A percentile compares a stretch with the other conserved stretches of the same genome.
These are phyloP conservation scores for Drosophila nannoptera DNA, from an alignment of 1,140 invertebrate genomes.

Conservation along the genomic window DNA sequence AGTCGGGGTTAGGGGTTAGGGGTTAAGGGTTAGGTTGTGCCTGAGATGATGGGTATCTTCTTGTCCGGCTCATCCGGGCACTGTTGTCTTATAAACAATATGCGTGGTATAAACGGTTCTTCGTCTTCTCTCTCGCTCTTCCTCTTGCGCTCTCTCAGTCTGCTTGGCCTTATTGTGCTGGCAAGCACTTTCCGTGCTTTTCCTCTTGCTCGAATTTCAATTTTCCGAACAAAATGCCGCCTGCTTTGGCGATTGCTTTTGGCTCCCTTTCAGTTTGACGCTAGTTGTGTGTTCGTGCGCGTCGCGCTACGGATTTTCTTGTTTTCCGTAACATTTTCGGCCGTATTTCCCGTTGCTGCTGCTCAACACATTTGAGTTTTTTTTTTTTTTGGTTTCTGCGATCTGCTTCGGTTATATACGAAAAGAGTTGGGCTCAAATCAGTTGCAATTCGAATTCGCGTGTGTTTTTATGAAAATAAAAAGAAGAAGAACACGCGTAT, in stretches of 20 bases:
- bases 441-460: background rate
- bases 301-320: conserved; percentile 41
- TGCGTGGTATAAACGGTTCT: background rate
- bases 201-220: conserved; percentile 15
- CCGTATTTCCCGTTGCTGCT: conserved; percentile 14
- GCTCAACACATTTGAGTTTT: conserved; percentile 1
- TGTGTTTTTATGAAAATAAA: too few relatives aligned
- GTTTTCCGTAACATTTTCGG: conserved; percentile 42
- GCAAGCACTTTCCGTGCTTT: conserved; percentile 35
- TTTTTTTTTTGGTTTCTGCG: conserved; percentile 2
- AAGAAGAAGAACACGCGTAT: conserved; percentile 13
- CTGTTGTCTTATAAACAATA: too few relatives aligned
- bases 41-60: too few relatives aligned
- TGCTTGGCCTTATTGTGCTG: conserved; percentile 1
- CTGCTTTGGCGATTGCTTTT: conserved; percentile 16
- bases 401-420: background rate
- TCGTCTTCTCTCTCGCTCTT: conserved; percentile 1
- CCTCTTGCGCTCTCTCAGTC: conserved; percentile 47
- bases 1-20: too few relatives aligned
- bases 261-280: conserved; percentile 57
- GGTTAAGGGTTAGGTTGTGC: too few relatives aligned
- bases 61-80: too few relatives aligned
- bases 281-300: conserved; percentile 67
- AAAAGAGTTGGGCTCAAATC: background rate
- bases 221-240: conserved; percentile 45